Evolutionary conservation across 2,888 invertebrate species (phyloP).

Genomic region (Tribolium freemani): DNA sequence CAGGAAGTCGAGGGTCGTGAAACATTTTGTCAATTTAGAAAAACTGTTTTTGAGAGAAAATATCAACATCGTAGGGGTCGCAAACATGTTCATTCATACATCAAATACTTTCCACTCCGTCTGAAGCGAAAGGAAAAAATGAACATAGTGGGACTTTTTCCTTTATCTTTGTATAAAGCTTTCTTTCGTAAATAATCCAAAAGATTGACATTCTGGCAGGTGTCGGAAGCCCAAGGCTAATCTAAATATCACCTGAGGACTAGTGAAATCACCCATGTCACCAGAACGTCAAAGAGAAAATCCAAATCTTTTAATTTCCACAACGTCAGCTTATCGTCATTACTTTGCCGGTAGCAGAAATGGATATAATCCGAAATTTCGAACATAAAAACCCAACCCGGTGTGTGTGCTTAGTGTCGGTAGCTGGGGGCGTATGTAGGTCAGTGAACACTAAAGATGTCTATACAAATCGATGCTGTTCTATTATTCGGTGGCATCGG

Average conservation of each 20-base stretch:
- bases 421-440: slow-evolving; percentile 15
- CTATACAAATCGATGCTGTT: slow-evolving; percentile 23
- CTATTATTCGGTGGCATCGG: slow-evolving; percentile 12
- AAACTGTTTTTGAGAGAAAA: no score
- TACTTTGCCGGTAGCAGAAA: no score
- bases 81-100: neutral
- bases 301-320: neutral
- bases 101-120: neutral
- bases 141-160: neutral
- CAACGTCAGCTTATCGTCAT: neutral
- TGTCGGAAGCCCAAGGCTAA: neutral
- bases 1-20: no score
- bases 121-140: neutral
- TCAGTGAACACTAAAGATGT: slow-evolving; percentile 30
- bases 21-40: no score
- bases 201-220: slow-evolving; percentile 18
- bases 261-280: neutral
- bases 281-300: neutral
- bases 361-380: neutral
- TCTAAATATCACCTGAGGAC: neutral
- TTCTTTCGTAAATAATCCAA: neutral
- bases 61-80: neutral
- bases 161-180: neutral
- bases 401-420: neutral
- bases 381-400: neutral